Percentiles rank a stretch among this genome's conserved stretches.
Evolutionary conservation across 2,888 invertebrate species (phyloP).

Genomic region (Dilophus febrilis): DNA sequence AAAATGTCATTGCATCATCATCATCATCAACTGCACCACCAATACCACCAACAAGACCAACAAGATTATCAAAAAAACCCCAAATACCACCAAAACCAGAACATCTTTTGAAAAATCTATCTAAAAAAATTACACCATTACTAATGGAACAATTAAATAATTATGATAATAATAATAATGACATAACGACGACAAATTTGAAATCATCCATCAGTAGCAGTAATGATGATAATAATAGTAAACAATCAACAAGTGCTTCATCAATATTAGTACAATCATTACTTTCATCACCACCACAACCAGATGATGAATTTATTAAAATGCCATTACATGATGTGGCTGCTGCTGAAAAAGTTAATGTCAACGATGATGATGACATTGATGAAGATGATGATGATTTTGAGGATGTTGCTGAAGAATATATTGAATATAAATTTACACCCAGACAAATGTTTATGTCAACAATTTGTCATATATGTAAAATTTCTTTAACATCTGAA

Average conservation of each 20-base stretch:
- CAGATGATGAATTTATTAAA: neutral
- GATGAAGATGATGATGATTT: conserved; percentile 16
- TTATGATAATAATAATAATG: too few species aligned
- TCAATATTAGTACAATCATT: neutral
- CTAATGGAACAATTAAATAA: too few species aligned
- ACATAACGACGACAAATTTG: too few species aligned
- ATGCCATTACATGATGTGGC: neutral
- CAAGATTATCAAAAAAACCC: conserved; percentile 1
- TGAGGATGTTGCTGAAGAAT: conserved; percentile 40
- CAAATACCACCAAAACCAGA: conserved; percentile 6
- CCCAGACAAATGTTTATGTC: conserved; percentile 45
- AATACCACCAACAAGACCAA: neutral
- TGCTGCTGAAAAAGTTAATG: neutral
- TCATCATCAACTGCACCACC: neutral
- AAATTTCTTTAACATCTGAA: conserved; percentile 24
- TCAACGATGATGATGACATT: neutral
- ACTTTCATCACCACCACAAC: conserved; percentile 1
- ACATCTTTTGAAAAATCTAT: neutral
- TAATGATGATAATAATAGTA: too few species aligned
- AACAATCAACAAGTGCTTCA: neutral
- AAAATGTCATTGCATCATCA: neutral
- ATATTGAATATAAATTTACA: conserved; percentile 44
- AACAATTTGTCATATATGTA: conserved; percentile 38
- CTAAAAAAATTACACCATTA: neutral
- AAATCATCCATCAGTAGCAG: too few species aligned